Evolutionary conservation across 1,140 invertebrate genomes (phyloP).

Genomic region (Heliconius hermathena): DNA sequence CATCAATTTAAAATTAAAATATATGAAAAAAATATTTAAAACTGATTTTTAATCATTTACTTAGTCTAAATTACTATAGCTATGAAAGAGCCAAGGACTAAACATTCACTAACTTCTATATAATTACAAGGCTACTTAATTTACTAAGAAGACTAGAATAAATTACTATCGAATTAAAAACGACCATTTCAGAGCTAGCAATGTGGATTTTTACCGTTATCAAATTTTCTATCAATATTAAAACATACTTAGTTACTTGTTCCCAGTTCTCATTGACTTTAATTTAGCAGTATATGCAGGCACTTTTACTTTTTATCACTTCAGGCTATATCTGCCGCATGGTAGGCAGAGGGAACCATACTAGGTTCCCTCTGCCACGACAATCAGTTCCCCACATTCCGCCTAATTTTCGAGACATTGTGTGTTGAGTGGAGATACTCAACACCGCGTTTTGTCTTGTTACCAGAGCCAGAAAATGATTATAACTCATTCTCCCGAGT

Average conservation of each 20-base stretch:
- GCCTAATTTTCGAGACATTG: no score
- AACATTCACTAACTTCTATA: background rate
- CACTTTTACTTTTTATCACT: background rate
- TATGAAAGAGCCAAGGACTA: background rate
- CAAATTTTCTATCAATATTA: background rate
- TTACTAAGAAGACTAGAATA: background rate
- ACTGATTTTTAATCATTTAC: no score
- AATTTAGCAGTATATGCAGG: background rate
- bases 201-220: background rate
- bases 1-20: background rate
- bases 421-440: no score
- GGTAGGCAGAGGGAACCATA: background rate
- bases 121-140: background rate
- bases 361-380: no score
- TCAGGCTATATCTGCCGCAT: background rate
- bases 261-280: background rate
- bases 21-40: background rate
- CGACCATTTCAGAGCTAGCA: background rate
- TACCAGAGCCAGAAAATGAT: no score
- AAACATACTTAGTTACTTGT: background rate
- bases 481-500: no score
- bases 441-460: no score
- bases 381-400: no score
- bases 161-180: background rate
- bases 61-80: no score